Percentiles rank a stretch among this genome's conserved stretches.
Conservation (phyloP, 30 jellyfish, hydroid and myxozoan genomes). For the Clytia hemisphaerica region DNA sequence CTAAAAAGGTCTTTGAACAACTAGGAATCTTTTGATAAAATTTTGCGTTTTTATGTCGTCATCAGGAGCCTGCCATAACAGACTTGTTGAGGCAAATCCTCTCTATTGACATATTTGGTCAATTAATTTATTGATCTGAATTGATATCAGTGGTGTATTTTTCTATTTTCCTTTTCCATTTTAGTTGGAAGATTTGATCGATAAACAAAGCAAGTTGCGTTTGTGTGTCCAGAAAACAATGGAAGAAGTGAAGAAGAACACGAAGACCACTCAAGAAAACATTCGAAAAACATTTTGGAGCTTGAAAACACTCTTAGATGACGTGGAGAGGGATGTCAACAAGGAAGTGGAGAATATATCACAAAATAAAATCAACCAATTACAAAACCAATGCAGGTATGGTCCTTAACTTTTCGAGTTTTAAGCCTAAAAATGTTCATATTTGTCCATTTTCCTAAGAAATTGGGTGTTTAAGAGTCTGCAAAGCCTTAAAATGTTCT, state of each 20-base stretch:
- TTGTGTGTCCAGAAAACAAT: conserved; percentile 56
- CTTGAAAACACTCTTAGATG: conserved; percentile 40
- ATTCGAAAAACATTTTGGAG: conserved; percentile 41
- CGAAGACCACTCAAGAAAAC: conserved; percentile 31
- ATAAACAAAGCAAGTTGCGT: conserved; percentile 38
- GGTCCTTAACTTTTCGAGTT: too few relatives aligned
- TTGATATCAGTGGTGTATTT: not conserved
- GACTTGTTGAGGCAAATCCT: too few relatives aligned
- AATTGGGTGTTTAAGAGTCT: too few relatives aligned
- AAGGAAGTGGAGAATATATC: conserved; percentile 20
- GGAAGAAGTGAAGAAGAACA: conserved; percentile 45
- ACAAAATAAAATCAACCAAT: conserved; percentile 26
- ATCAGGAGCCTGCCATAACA: too few relatives aligned
- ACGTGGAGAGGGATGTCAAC: conserved; percentile 36
- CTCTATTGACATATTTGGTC: too few relatives aligned
- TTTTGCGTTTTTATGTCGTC: too few relatives aligned
- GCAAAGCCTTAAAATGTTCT: too few relatives aligned
- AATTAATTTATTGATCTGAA: too few relatives aligned
- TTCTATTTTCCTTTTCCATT: not conserved
- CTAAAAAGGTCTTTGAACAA: too few relatives aligned
- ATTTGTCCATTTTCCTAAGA: too few relatives aligned
- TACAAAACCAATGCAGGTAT: conserved; percentile 55
- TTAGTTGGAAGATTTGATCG: conserved; percentile 60
- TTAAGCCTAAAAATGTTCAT: too few relatives aligned
- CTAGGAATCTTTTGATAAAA: too few relatives aligned